Conservation (phyloP, 2,888 invertebrate species). For the Mesoligia furuncula region DNA sequence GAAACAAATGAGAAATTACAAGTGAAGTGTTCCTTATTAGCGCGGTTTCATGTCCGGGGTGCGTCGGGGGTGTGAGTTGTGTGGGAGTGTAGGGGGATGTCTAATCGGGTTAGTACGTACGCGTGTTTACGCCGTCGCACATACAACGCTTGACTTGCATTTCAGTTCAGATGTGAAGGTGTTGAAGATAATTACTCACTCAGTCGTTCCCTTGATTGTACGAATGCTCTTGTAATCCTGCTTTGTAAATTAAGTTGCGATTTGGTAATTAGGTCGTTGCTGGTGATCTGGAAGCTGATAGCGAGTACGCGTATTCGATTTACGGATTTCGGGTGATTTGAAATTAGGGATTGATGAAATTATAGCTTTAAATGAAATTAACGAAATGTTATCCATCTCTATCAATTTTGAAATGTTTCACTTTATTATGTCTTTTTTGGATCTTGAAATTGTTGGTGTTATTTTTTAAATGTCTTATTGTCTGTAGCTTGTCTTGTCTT, state of each 20-base stretch:
- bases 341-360: background rate
- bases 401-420: background rate
- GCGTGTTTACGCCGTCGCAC: conserved; percentile 68
- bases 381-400: background rate
- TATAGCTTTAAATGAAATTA: background rate
- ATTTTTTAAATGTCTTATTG: background rate
- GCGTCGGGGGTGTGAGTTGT: conserved; percentile 42
- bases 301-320: background rate
- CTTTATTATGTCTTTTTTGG: background rate
- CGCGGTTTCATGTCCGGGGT: conserved; percentile 71
- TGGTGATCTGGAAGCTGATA: conserved; percentile 26
- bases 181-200: conserved; percentile 67
- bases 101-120: conserved; percentile 72
- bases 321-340: background rate
- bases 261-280: conserved; percentile 44
- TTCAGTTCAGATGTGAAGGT: conserved; percentile 67
- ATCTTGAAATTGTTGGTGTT: background rate
- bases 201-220: conserved; percentile 62
- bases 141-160: conserved; percentile 72
- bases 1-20: conserved; percentile 75
- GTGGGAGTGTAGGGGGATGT: conserved; percentile 45
- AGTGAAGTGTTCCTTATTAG: conserved; percentile 77
- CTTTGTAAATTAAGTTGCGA: conserved; percentile 58
- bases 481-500: background rate
- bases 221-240: conserved; percentile 58